Percentiles rank a stretch among this genome's conserved stretches.
These are phyloP conservation scores for Orgyia antiqua DNA, from an alignment of 2,888 invertebrate genomes.

Conservation along the genomic window DNA sequence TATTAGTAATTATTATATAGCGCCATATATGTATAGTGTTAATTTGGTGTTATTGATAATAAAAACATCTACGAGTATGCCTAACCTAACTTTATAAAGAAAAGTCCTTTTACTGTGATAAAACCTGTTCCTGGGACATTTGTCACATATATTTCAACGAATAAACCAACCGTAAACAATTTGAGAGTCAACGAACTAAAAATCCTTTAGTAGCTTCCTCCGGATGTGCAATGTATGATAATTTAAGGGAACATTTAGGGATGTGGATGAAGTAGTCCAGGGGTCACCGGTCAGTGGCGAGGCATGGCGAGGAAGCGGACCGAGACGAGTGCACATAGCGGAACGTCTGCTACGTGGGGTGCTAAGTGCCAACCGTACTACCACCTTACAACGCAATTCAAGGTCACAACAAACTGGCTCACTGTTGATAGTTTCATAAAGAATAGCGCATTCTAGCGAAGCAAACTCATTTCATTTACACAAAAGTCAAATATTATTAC, in stretches of 20 bases:
- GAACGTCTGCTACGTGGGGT: slow-evolving; percentile 47
- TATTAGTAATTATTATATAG: too few species aligned
- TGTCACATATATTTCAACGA: too few species aligned
- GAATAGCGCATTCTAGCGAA: too few species aligned
- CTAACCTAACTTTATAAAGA: too few species aligned
- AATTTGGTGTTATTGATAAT: too few species aligned
- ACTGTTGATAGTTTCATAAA: slow-evolving; percentile 5
- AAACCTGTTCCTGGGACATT: too few species aligned
- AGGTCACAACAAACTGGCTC: slow-evolving; percentile 27
- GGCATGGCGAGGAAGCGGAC: slow-evolving; percentile 38
- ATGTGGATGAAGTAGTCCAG: slow-evolving; percentile 7
- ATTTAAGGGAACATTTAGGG: slow-evolving; percentile 18
- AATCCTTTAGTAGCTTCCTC: slow-evolving; percentile 28
- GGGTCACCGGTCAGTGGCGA: slow-evolving; percentile 41
- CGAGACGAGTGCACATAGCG: slow-evolving; percentile 45
- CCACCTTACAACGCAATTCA: slow-evolving; percentile 26
- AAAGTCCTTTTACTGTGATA: too few species aligned
- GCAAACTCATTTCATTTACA: too few species aligned
- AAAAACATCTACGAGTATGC: too few species aligned
- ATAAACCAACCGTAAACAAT: too few species aligned
- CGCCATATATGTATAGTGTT: too few species aligned
- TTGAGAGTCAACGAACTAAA: slow-evolving; percentile 33
- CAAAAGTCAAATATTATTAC: too few species aligned
- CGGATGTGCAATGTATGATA: slow-evolving; percentile 17
- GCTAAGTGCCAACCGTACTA: slow-evolving; percentile 37